Base-by-base conservation (phyloP, 2,113 vertebrate species). In the Phoenicopterus ruber region DNA sequence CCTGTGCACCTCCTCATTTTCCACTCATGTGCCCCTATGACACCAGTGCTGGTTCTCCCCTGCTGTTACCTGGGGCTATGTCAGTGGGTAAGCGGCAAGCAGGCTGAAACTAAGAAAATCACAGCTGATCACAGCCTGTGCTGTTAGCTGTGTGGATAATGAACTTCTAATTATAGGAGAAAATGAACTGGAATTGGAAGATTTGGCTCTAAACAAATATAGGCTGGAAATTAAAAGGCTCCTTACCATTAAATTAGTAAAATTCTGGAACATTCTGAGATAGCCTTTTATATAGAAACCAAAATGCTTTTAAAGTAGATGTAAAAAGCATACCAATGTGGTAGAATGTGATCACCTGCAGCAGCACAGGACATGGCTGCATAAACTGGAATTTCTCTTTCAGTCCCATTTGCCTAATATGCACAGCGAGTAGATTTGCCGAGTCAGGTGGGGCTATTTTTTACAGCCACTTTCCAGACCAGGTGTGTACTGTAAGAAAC, bases 221-320 rank as follows among this genome's bases (percentile, higher is more conserved):
- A 82, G 81, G 38, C 65, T 94, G 86, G 55, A 93, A 94, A 86
- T 59, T 22, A 81, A 96, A 82, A 95, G 57, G 31, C 85, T 95
- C 66, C 70, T 93, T 89, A 28, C 47, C 47, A 57, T 86, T 79
- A 87, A 73, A 92, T 88, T 58, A 86, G 42, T 47, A 77, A 70
- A 79, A 72, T 90, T 61, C 79, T 28, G 66, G 82, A 82, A 67
- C 55, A 54, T 82, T 91, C 86, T 62, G 42, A 73, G 46, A 61
- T 28, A 42, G 57, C 32, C 36, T 93, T 94, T 90, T 59, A 17
- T 65, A 58, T 6, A 50, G 63, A 71, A 62, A 81, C 1, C 3
- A 86, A 47, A 87, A 46, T 84, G 69, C 66, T 89, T 87, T 74
- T 71, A 58, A 89, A 77, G 76, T 40, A 81, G 44, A 38, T 87